These are phyloP conservation scores for Rhopalosiphum padi DNA, from an alignment of 1,140 invertebrate genomes.

Conservation along the genomic window DNA sequence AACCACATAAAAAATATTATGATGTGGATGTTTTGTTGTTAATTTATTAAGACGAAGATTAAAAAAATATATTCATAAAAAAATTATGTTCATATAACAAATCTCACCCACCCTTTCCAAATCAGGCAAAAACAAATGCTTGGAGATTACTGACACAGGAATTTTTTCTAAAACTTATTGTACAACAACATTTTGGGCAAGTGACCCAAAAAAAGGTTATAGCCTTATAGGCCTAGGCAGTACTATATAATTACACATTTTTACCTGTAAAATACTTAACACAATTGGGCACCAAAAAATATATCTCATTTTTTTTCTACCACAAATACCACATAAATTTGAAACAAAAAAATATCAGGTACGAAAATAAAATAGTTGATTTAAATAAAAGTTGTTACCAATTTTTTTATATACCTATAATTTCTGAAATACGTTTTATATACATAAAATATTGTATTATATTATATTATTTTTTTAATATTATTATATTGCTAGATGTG, in stretches of 20 bases:
- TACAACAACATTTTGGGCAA: neutral
- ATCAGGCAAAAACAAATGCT: neutral
- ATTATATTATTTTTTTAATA: too few species aligned
- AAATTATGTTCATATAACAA: fast-evolving
- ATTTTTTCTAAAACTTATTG: neutral
- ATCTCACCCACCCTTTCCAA: neutral
- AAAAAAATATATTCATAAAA: neutral
- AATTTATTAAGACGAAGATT: neutral
- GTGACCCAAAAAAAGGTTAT: neutral
- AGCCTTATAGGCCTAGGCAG: neutral
- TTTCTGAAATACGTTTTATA: neutral
- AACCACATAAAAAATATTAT: neutral
- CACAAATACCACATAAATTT: too few species aligned
- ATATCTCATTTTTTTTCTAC: too few species aligned
- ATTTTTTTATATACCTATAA: neutral
- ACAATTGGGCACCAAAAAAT: neutral
- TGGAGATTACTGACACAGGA: neutral
- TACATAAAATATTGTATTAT: neutral
- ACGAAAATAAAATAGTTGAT: neutral
- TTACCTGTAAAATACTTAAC: neutral
- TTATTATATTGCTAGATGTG: too few species aligned
- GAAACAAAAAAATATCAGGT: neutral
- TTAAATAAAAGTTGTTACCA: neutral
- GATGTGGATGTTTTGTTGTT: neutral
- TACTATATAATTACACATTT: neutral